Evolutionary conservation across 2,797 vertebrate genomes (phyloP).

Genomic region (Scleropages formosus): DNA sequence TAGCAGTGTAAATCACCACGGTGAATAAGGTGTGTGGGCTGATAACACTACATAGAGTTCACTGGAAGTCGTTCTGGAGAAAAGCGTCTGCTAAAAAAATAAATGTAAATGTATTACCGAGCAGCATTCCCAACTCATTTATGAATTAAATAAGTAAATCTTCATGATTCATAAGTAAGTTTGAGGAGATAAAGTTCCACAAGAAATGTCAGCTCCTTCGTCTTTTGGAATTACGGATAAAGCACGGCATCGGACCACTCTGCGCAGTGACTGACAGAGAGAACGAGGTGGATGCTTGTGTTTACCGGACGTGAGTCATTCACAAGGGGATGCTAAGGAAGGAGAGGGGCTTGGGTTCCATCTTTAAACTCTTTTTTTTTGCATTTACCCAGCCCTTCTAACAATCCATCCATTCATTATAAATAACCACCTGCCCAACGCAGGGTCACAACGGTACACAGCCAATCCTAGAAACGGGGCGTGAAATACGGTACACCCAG

Average conservation of each 20-base stretch:
- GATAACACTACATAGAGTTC: no score
- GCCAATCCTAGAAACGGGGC: no score
- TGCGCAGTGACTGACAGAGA: background rate
- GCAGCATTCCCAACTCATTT: background rate
- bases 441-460: no score
- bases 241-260: background rate
- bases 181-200: background rate
- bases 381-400: no score
- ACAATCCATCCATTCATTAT: background rate
- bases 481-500: no score
- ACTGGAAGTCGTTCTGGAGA: no score
- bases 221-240: background rate
- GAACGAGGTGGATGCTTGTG: conserved; percentile 2
- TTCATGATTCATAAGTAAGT: background rate
- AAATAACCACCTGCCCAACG: background rate
- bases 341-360: conserved; percentile 26
- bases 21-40: no score
- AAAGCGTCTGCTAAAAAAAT: no score
- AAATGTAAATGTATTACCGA: no score
- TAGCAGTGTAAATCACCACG: no score
- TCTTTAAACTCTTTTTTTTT: no score
- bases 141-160: background rate
- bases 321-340: conserved; percentile 5
- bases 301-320: conserved; percentile 26
- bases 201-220: no score